phyloP scores from a whole-genome alignment of 2,113 vertebrate genomes.

The Phalacrocorax aristotelis region DNA sequence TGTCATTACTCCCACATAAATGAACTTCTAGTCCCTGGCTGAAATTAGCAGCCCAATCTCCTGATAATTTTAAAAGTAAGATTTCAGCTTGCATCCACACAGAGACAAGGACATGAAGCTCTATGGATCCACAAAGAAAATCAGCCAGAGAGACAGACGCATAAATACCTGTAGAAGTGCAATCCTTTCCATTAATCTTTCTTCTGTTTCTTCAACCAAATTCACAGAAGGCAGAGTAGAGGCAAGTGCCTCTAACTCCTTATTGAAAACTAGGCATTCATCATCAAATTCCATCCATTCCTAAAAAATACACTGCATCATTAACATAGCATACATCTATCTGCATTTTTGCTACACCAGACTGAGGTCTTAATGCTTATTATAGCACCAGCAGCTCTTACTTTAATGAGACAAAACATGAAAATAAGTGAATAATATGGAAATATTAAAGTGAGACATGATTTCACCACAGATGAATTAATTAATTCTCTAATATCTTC shows the following conservation, averaged over 20 bases:
- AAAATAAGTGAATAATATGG: background rate
- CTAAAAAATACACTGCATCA: conserved; percentile 62
- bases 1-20: background rate
- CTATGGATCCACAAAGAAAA: background rate
- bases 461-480: background rate
- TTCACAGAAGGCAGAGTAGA: conserved; percentile 75
- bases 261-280: conserved; percentile 68
- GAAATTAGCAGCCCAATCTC: background rate
- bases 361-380: background rate
- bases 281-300: conserved; percentile 85
- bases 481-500: background rate
- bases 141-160: background rate
- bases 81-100: background rate
- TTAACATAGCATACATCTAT: background rate
- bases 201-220: conserved; percentile 79
- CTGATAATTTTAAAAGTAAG: background rate
- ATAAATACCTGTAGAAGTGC: conserved; percentile 79
- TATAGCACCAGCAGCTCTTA: background rate
- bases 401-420: background rate
- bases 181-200: conserved; percentile 76
- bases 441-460: background rate
- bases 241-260: conserved; percentile 75
- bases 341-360: background rate
- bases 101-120: background rate
- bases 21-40: background rate